phyloP scores from a whole-genome alignment of 1,140 invertebrate species.

The Ostrea edulis region DNA sequence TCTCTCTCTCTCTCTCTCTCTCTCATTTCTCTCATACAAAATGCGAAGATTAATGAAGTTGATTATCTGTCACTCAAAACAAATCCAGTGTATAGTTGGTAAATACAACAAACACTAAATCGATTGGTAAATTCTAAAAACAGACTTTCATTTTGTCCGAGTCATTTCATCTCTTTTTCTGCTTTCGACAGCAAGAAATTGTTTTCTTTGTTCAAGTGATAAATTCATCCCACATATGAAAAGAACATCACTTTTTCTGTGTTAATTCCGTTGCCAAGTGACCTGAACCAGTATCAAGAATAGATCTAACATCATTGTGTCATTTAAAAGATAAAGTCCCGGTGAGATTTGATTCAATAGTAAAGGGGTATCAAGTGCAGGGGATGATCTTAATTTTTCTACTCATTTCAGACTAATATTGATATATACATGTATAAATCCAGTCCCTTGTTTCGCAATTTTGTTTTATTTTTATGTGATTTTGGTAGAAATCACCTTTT shows the following conservation, averaged over 20 bases:
- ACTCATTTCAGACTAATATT: background rate
- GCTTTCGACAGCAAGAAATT: background rate
- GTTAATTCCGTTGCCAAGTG: background rate
- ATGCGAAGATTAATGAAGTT: background rate
- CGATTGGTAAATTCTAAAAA: background rate
- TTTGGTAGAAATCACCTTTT: no score
- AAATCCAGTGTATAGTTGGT: background rate
- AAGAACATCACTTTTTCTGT: background rate
- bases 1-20: no score
- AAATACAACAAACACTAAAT: background rate
- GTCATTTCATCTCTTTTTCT: background rate
- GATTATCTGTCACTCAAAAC: background rate
- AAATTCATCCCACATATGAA: conserved; percentile 23
- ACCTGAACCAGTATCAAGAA: background rate
- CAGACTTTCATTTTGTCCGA: background rate
- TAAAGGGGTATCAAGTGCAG: background rate
- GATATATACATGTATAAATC: no score
- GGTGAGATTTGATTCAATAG: background rate
- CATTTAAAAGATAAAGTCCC: conserved; percentile 12
- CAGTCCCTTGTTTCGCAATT: no score
- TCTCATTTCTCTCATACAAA: no score
- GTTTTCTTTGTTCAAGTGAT: background rate
- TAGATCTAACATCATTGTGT: conserved; percentile 18
- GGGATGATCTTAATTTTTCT: background rate
- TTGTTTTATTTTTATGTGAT: no score